Evolutionary conservation across 2,888 invertebrate species (phyloP).

Genomic region (Patella ulyssiponensis): DNA sequence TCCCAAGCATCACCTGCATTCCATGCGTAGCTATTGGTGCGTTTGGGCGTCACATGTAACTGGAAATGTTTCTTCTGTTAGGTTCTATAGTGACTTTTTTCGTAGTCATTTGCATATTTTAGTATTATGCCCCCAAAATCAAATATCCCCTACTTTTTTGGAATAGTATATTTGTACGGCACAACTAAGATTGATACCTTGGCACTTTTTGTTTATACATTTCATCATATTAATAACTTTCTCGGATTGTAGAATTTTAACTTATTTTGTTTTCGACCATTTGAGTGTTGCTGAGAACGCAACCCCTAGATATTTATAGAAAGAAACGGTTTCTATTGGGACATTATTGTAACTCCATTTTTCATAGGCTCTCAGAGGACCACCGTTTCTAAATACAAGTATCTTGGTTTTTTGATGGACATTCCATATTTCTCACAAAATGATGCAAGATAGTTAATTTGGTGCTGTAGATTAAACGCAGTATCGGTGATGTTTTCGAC

Average conservation of each 20-base stretch:
- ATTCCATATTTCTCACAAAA: constrained; percentile 21
- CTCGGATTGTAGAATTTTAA: constrained; percentile 16
- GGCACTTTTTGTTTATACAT: too few relatives aligned
- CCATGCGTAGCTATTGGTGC: too few relatives aligned
- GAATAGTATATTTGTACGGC: too few relatives aligned
- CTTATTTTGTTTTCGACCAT: background rate
- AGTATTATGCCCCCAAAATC: too few relatives aligned
- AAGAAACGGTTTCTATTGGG: background rate
- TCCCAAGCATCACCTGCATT: too few relatives aligned
- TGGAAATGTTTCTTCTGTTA: too few relatives aligned
- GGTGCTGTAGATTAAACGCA: constrained; percentile 14
- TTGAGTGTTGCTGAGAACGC: constrained; percentile 14
- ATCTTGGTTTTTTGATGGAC: background rate
- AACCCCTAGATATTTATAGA: constrained; percentile 18
- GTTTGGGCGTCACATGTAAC: too few relatives aligned
- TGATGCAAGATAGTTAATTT: constrained; percentile 17
- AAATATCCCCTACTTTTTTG: too few relatives aligned
- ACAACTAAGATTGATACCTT: too few relatives aligned
- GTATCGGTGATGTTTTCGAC: constrained; percentile 20
- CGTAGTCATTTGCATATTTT: too few relatives aligned
- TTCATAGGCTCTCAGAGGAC: background rate
- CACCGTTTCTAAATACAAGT: background rate
- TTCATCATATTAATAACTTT: background rate
- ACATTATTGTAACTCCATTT: background rate
- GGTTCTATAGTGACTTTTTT: too few relatives aligned